These are phyloP conservation scores for Mythimna ferrago DNA, from an alignment of 2,888 invertebrate genomes.

Conservation along the genomic window DNA sequence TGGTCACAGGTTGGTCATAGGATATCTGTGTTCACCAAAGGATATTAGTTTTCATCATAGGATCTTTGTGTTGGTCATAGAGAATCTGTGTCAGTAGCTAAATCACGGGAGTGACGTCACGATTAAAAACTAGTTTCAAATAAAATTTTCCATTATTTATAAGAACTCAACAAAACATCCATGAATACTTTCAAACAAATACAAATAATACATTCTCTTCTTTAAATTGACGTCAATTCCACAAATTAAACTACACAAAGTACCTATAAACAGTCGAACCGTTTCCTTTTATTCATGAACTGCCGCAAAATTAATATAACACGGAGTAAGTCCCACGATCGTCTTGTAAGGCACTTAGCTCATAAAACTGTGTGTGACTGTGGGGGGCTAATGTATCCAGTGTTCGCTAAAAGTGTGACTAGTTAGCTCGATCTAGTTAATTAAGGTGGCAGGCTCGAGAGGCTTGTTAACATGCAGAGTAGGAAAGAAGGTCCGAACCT, in stretches of 20 bases:
- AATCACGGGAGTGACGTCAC: too few relatives aligned
- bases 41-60: too few relatives aligned
- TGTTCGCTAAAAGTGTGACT: conserved; percentile 49
- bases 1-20: too few relatives aligned
- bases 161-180: neutral
- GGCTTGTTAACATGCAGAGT: neutral
- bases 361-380: conserved; percentile 29
- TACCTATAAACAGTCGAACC: neutral
- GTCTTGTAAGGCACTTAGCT: conserved; percentile 26
- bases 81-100: too few relatives aligned
- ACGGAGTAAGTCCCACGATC: conserved; percentile 1
- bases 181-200: neutral
- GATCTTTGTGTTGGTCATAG: too few relatives aligned
- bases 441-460: conserved; percentile 44
- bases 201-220: neutral
- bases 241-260: conserved; percentile 14
- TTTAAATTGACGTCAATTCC: neutral
- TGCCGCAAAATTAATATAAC: conserved; percentile 15
- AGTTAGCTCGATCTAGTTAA: conserved; percentile 63
- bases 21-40: too few relatives aligned
- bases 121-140: neutral
- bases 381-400: conserved; percentile 45
- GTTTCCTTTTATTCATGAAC: conserved; percentile 12
- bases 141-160: too few relatives aligned
- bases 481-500: neutral